These are phyloP conservation scores for Sebastes nivosus DNA, from an alignment of 2,797 vertebrate genomes.

Conservation along the genomic window DNA sequence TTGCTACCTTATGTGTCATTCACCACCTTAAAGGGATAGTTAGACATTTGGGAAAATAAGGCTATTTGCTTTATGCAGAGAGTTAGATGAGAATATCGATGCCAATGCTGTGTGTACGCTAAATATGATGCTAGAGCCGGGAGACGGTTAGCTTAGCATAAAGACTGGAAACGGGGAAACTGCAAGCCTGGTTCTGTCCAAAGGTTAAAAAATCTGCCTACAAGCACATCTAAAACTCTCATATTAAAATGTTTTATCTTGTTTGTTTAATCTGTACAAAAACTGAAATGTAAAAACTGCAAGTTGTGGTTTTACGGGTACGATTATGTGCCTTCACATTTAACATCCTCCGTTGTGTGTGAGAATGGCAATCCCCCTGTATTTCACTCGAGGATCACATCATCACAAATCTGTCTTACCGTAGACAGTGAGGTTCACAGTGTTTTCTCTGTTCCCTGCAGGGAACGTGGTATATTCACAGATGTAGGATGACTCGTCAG, in stretches of 20 bases:
- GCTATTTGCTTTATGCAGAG: background rate
- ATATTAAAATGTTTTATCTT: background rate
- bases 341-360: background rate
- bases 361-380: background rate
- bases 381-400: background rate
- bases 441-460: slow-evolving; percentile 92
- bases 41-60: background rate
- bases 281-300: background rate
- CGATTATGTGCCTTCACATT: background rate
- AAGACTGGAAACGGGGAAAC: background rate
- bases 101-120: no score
- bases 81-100: background rate
- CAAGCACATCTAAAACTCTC: background rate
- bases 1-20: background rate
- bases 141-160: background rate
- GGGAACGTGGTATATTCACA: slow-evolving; percentile 99
- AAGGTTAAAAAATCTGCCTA: no score
- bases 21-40: background rate
- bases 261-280: background rate
- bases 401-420: slow-evolving; percentile 79
- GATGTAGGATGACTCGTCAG: slow-evolving; percentile 94
- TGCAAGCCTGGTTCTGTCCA: no score
- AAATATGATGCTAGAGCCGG: no score
- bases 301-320: background rate
- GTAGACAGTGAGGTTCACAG: slow-evolving; percentile 93